Evolutionary conservation across 2,113 vertebrate species (phyloP), one percentile per base, ranked within the genome.

Genomic region (Phylloscopus whistleri): DNA sequence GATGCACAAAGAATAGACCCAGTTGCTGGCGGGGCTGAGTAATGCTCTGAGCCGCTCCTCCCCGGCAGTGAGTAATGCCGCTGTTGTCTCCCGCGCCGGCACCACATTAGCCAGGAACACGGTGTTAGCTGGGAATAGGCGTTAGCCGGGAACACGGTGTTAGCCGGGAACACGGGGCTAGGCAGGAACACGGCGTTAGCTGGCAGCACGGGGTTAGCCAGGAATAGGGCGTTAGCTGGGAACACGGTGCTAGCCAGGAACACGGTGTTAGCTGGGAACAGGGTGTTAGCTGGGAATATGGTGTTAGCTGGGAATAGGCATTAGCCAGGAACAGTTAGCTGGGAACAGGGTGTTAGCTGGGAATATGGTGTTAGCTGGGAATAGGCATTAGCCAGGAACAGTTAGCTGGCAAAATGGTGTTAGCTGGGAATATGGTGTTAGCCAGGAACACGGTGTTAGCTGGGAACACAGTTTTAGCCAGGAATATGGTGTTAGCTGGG

Each of bases 1-100:
- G 84, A 73, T 79, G 94, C 8, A 9, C 2, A 46, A 74, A 93
- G 93, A 89, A 56, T 3, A 95, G 90, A 80, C 52, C 85, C 78
- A 8, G 91, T 92, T 73, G 88, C 91, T 67, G 95, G 84, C 67
- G 59, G 92, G 94, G 94, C 73, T 96, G 96, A 94, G 93, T 96
- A 96, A 98, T 73, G 83, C 10, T 23, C 89, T 69, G 91, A 91
- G 95, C 90, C 30, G 69, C 87, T 92, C 90, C 96, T 97, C 90
- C 90, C 77, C 69, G 7, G 93, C 94, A 66, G 79, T 96, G 97
- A 97, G 86, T 95, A 96, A 97, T 73, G 30, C 19, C 16, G 64
- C 86, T 87, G 92, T 75, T 92, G 69, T 90, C 23, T 75, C 62
- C 88, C 16, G 67, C 43, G 30, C 82, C 78, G 58, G 90, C 94